Evolutionary conservation across 2,113 vertebrate species (phyloP), one percentile per base, ranked within the genome.

Genomic region (Marmota flaviventris): DNA sequence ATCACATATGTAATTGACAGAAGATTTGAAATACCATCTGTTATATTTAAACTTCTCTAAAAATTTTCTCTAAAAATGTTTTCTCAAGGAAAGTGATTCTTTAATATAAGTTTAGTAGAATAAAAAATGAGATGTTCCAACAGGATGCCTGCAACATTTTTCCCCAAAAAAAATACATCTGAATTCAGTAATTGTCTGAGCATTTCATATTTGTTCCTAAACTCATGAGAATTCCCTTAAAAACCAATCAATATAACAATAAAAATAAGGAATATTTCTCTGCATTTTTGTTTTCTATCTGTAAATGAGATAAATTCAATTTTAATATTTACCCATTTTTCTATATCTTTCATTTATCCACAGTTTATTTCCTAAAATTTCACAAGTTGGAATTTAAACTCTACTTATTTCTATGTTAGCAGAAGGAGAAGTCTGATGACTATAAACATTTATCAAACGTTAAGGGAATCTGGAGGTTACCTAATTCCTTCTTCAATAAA

Each of bases 21-120:
- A 95, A 92, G 85, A 94, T 67, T 73, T 82, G 85, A 96, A 96
- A 97, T 58, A 37, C 97, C 97, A 97, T 98, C 96, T 97, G 97
- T 67, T 97, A 85, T 87, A 93, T 89, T 97, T 94, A 94, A 97
- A 87, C 84, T 79, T 92, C 65, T 45, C 45, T 45, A 93, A 58
- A 96, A 92, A 81, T 67, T 85, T 91, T 97, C 70, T 95, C 75
- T 96, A 94, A 92, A 93, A 96, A 96, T 87, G 53, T 89, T 94
- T 95, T 77, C 76, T 95, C 93, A 95, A 89, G 53, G 29, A 94
- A 97, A 91, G n/a, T 86, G 37, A 70, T 45, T 81, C 37, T 76
- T 91, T 91, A 95, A 83, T 70, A 86, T 20, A 86, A 85, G 25
- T 95, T 95, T 58, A 67, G 73, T 58, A 92, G 85, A 96, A 95